Conservation (phyloP, 2,888 invertebrate genomes). For the Spodoptera exigua region DNA sequence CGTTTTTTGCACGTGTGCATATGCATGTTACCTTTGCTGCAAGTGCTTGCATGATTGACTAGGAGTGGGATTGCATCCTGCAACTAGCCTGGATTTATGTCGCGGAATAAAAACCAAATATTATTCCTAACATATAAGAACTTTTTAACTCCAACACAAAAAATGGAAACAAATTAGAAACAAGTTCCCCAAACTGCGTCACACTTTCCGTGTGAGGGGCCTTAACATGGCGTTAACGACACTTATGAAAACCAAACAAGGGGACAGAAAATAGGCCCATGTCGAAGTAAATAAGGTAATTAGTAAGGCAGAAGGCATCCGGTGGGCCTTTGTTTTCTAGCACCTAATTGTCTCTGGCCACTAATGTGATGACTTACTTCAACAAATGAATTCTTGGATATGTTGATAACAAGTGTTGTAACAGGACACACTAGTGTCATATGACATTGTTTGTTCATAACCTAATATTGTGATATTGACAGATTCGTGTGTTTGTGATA, state of each 20-base stretch:
- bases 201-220: constrained; percentile 37
- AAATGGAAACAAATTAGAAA: constrained; percentile 9
- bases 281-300: constrained; percentile 71
- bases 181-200: constrained; percentile 14
- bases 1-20: too few species aligned
- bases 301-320: constrained; percentile 57
- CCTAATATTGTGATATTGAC: not conserved
- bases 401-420: constrained; percentile 21
- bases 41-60: too few species aligned
- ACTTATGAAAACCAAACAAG: constrained; percentile 71
- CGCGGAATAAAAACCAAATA: too few species aligned
- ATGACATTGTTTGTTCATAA: constrained; percentile 10
- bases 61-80: too few species aligned
- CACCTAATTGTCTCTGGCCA: constrained; percentile 38
- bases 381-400: constrained; percentile 35
- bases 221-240: constrained; percentile 63
- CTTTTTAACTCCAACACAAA: too few species aligned
- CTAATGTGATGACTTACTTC: constrained; percentile 44
- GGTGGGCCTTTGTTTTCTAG: constrained; percentile 48
- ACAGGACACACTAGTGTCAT: constrained; percentile 21
- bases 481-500: not conserved
- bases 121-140: too few species aligned
- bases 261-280: constrained; percentile 62
- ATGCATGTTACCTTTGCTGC: too few species aligned
- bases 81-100: too few species aligned